Percentiles rank a stretch among this genome's conserved stretches.
Conservation (phyloP, 2,888 invertebrate genomes). For the Trichopoda pennipes region DNA sequence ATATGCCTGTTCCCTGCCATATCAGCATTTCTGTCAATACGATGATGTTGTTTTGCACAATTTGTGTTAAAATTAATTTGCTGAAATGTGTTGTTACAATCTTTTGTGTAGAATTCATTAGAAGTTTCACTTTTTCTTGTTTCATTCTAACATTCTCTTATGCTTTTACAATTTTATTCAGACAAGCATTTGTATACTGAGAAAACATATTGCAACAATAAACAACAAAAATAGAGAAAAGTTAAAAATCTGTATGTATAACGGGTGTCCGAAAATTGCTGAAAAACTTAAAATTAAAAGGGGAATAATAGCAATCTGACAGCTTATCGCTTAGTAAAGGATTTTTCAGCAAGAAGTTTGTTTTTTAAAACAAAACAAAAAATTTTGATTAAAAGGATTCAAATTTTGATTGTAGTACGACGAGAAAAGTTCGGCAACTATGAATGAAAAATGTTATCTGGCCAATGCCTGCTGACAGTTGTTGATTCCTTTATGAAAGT, state of each 20-base stretch:
- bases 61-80: conserved; percentile 58
- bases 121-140: conserved; percentile 47
- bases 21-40: conserved; percentile 26
- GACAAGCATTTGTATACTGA: background rate
- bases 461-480: no score
- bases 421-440: no score
- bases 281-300: no score
- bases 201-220: background rate
- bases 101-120: conserved; percentile 49
- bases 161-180: background rate
- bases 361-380: no score
- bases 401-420: no score
- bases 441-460: no score
- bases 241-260: background rate
- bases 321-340: no score
- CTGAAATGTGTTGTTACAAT: conserved; percentile 44
- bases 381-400: no score
- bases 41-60: background rate
- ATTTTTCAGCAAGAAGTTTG: no score
- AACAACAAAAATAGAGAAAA: background rate
- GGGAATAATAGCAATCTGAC: no score
- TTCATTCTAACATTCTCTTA: background rate
- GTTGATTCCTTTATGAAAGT: no score
- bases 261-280: background rate
- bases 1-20: background rate